phyloP scores from a whole-genome alignment of 2,113 vertebrate genomes.

The Miniopterus natalensis region DNA sequence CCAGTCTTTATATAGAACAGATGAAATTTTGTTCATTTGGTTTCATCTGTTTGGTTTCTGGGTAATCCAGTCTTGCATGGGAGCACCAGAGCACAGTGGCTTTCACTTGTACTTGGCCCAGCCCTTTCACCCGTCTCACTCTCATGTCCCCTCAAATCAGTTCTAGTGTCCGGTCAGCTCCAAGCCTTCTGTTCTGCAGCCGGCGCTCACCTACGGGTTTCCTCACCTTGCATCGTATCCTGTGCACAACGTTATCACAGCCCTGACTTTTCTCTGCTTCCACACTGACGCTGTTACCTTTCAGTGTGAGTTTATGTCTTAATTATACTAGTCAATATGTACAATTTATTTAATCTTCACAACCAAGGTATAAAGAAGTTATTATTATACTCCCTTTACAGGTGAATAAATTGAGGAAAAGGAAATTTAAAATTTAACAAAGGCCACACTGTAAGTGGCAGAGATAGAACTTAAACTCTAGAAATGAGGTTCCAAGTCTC shows the following conservation, averaged over 20 bases:
- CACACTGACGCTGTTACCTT: neutral
- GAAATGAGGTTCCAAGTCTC: neutral
- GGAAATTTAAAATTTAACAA: neutral
- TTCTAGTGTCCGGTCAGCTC: neutral
- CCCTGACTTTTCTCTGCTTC: neutral
- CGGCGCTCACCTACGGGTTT: accelerated
- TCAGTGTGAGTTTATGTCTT: neutral
- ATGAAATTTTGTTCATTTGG: neutral
- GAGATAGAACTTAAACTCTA: neutral
- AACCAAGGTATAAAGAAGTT: neutral
- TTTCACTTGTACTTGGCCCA: too few species aligned
- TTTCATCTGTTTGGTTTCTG: neutral
- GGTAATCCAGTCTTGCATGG: neutral
- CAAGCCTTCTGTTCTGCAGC: neutral
- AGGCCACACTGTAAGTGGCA: neutral
- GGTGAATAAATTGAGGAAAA: neutral
- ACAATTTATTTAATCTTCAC: neutral
- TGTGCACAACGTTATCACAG: neutral
- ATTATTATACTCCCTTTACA: neutral
- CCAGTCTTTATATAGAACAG: neutral
- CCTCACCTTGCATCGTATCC: neutral
- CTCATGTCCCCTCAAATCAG: neutral
- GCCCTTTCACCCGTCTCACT: neutral
- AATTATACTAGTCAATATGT: neutral
- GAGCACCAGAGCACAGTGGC: neutral